phyloP scores from a whole-genome alignment of 64 coral and sea anemone genomes.

The Anthopleura sola region DNA sequence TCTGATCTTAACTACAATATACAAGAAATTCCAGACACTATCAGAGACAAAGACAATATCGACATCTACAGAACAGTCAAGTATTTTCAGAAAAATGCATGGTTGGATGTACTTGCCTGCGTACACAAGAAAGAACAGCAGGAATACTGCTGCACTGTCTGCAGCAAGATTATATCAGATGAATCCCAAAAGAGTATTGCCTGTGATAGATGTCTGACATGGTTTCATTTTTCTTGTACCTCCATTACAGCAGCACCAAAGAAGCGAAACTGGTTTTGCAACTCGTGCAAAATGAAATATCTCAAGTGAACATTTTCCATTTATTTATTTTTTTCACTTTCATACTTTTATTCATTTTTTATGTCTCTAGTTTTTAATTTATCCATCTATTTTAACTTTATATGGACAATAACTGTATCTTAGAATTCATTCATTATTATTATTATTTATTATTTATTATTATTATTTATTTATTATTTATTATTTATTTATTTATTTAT shows the following conservation, averaged over 20 bases:
- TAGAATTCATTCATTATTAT: too few species aligned
- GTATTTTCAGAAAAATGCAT: too few species aligned
- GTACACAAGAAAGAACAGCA: constrained; percentile 19
- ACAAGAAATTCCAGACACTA: too few species aligned
- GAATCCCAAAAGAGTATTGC: constrained; percentile 43
- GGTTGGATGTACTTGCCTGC: constrained; percentile 29
- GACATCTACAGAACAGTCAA: constrained; percentile 58
- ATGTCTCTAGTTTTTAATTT: too few species aligned
- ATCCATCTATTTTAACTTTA: too few species aligned
- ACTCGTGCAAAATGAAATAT: constrained; percentile 28
- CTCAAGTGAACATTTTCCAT: background rate
- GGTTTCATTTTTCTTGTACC: constrained; percentile 43
- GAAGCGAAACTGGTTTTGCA: too few species aligned
- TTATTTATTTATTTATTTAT: too few species aligned
- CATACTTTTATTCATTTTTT: too few species aligned
- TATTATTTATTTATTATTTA: too few species aligned
- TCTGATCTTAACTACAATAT: background rate
- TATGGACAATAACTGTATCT: too few species aligned
- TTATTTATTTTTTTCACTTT: constrained; percentile 15
- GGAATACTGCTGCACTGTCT: constrained; percentile 39
- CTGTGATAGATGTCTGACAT: constrained; percentile 31
- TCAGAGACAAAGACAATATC: background rate
- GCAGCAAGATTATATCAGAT: constrained; percentile 40
- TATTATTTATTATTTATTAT: too few species aligned
- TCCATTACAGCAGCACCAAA: constrained; percentile 24